Conservation (phyloP, 2,113 vertebrate species). For the Pelecanus crispus region DNA sequence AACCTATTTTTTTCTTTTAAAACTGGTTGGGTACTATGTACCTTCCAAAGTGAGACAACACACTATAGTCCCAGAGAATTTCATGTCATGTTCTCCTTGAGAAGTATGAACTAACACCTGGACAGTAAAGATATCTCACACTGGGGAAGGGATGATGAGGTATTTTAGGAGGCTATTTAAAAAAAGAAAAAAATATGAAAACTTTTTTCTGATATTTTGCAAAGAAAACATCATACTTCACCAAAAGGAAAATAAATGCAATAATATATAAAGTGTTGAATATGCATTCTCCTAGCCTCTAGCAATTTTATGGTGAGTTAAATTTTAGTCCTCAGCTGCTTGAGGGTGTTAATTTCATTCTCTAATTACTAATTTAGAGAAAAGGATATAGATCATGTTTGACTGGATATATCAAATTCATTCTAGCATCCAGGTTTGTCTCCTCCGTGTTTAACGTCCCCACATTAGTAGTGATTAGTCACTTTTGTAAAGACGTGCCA, state of each 20-base stretch:
- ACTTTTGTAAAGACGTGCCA: background rate
- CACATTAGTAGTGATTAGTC: background rate
- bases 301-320: background rate
- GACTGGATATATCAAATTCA: background rate
- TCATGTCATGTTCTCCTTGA: background rate
- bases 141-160: background rate
- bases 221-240: background rate
- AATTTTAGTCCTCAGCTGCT: background rate
- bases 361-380: background rate
- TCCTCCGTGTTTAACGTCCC: background rate
- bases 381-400: background rate
- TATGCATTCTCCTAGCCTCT: background rate
- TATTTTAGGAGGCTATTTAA: background rate
- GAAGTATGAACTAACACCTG: background rate
- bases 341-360: background rate
- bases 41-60: background rate
- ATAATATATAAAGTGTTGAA: background rate
- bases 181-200: background rate
- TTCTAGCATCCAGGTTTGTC: background rate
- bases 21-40: background rate
- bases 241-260: background rate
- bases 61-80: accelerated
- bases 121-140: background rate
- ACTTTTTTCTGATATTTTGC: background rate
- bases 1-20: background rate